Conservation (phyloP, 1,140 invertebrate species). For the Euborellia annulipes region DNA sequence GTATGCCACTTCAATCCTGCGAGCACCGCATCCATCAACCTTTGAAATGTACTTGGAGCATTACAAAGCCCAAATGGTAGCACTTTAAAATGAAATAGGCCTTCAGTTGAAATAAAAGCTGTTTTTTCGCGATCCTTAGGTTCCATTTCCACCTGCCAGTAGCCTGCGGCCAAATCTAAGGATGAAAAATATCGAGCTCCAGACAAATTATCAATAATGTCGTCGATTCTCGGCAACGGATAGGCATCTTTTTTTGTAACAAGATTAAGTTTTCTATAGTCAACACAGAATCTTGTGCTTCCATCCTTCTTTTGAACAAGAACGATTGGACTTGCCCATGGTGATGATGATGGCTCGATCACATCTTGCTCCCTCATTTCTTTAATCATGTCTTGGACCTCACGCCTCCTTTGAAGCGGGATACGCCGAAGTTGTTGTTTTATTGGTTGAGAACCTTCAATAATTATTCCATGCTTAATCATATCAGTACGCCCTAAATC, state of each 20-base stretch:
- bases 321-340: slow-evolving; percentile 2
- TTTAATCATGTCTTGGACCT: too few species aligned
- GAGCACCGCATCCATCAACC: slow-evolving; percentile 16
- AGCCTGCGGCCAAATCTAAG: slow-evolving; percentile 25
- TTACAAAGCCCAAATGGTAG: slow-evolving; percentile 22
- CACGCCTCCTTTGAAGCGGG: too few species aligned
- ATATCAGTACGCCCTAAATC: too few species aligned
- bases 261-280: slow-evolving; percentile 26
- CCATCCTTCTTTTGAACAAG: slow-evolving; percentile 26
- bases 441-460: too few species aligned
- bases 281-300: slow-evolving; percentile 24
- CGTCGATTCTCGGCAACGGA: slow-evolving; percentile 28
- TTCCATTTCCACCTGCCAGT: slow-evolving; percentile 24
- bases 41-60: slow-evolving; percentile 15
- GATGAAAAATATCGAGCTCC: slow-evolving; percentile 18
- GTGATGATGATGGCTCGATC: too few species aligned
- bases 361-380: too few species aligned
- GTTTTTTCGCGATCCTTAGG: slow-evolving; percentile 19
- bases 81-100: slow-evolving; percentile 18
- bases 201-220: slow-evolving; percentile 20
- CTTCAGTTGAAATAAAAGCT: slow-evolving; percentile 20
- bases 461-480: too few species aligned
- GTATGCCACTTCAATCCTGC: slow-evolving; percentile 11
- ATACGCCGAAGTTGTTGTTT: too few species aligned
- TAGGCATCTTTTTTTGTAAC: slow-evolving; percentile 22